Base-by-base conservation (phyloP, 2,113 vertebrate species). In the Jacana jacana region DNA sequence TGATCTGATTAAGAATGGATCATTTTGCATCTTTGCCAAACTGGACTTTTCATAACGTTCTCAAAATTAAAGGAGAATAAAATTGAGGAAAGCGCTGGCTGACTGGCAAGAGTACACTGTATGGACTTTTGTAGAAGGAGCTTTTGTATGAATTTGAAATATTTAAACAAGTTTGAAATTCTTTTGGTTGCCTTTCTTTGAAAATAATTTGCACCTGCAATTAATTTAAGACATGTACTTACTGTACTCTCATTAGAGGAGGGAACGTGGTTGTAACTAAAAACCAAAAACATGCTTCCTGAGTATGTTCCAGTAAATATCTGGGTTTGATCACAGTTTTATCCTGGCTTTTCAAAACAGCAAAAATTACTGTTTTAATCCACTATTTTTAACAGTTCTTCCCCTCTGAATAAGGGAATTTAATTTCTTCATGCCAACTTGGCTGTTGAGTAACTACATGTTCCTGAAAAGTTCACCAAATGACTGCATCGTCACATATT, bases 401-500 rank as follows among this genome's bases (percentile, higher is more conserved):
- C 10, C 22, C 7, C 30, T 68, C 57, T 44, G 28, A 84, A 48
- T 39, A 33, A 76, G 23, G 42, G 64, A 54, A 57, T 25, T 15
- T 27, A 33, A 46, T 5, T 16, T 68, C 6, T 77, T 68, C 52
- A 69, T 1, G 1, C 14, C 57, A 58, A 7, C 40, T 48, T 63
- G n/a, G 42, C 46, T 68, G 23, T 22, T 72, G 64, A 83, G n/a
- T 60, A 80, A 27, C 35, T 66, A 35, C 20, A 55, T 2, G 1
- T 37, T 77, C 49, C 73, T 46, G 19, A 77, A 65, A 76, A 24
- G 31, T 64, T 89, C 37, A 17, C 18, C 27, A 85, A 31, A 57
- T 70, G 46, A 60, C 14, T 0, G 0, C 60, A 78, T 30, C 0
- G 0, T 44, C 39, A 55, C 11, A 35, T 33, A 54, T 3, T 2